phyloP scores from a whole-genome alignment of 1,140 invertebrate genomes.

The Drosophila triauraria region DNA sequence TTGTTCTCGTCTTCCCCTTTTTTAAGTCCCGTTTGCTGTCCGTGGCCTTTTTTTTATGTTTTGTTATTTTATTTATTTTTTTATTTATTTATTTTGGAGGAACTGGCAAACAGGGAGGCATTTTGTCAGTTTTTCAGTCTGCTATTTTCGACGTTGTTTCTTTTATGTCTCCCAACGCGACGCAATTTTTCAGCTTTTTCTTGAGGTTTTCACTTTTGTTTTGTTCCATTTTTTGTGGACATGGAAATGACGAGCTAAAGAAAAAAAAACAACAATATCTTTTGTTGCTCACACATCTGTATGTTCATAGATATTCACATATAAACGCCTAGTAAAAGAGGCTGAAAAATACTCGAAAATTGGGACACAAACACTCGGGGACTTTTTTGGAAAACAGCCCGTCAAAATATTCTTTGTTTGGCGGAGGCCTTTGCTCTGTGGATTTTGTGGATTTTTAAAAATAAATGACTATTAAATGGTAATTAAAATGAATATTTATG shows the following conservation, averaged over 20 bases:
- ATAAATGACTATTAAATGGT: slow-evolving; percentile 53
- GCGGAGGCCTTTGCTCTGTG: slow-evolving; percentile 20
- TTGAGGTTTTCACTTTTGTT: slow-evolving; percentile 49
- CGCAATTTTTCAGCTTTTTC: slow-evolving; percentile 66
- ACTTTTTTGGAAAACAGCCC: slow-evolving; percentile 35
- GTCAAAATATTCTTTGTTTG: slow-evolving; percentile 27
- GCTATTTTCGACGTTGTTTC: slow-evolving; percentile 34
- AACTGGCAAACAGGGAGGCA: slow-evolving; percentile 23
- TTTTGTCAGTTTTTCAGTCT: slow-evolving; percentile 56
- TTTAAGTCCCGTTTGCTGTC: slow-evolving; percentile 30
- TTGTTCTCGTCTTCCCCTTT: slow-evolving; percentile 40
- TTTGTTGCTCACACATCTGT: slow-evolving; percentile 53
- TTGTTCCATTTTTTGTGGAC: slow-evolving; percentile 45
- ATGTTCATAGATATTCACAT: slow-evolving; percentile 37
- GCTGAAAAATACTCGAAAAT: slow-evolving; percentile 47
- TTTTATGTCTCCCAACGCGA: slow-evolving; percentile 36
- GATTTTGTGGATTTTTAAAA: slow-evolving; percentile 26
- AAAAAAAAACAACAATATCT: slow-evolving; percentile 43
- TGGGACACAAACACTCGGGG: slow-evolving; percentile 63
- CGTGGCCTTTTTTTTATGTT: slow-evolving; percentile 26
- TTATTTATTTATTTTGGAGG: slow-evolving; percentile 32
- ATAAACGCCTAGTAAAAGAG: slow-evolving; percentile 36
- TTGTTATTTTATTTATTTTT: slow-evolving; percentile 4
- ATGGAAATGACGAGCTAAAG: slow-evolving; percentile 45
- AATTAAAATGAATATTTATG: slow-evolving; percentile 48